Percentiles rank a stretch among this genome's conserved stretches.
Conservation (phyloP, 2,888 invertebrate species). For the Lysandra coridon region DNA sequence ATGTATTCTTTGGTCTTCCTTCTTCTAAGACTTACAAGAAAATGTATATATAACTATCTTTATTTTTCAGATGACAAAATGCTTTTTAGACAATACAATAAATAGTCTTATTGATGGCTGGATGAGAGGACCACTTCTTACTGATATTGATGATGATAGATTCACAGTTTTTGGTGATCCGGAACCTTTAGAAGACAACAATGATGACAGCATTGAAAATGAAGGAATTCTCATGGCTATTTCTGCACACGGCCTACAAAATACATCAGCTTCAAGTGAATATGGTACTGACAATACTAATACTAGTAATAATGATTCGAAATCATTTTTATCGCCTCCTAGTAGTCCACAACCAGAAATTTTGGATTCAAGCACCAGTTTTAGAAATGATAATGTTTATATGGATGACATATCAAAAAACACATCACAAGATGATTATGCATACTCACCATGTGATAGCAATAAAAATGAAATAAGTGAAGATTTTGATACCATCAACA, state of each 20-base stretch:
- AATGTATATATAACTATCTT: no score
- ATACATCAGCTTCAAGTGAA: conserved; percentile 54
- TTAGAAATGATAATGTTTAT: conserved; percentile 35
- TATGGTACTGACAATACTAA: conserved; percentile 39
- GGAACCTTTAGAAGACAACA: conserved; percentile 78
- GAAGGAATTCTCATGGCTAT: conserved; percentile 88
- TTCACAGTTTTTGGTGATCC: conserved; percentile 68
- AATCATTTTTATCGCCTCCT: conserved; percentile 47
- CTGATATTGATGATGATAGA: conserved; percentile 59
- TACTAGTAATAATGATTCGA: conserved; percentile 40
- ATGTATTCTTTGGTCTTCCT: neutral
- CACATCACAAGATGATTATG: conserved; percentile 45
- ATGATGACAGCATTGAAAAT: conserved; percentile 82
- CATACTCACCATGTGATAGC: conserved; percentile 51
- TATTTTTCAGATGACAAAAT: conserved; percentile 76
- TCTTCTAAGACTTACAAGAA: neutral
- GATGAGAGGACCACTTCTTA: conserved; percentile 71
- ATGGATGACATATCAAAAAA: neutral
- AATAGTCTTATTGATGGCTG: conserved; percentile 84
- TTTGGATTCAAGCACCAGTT: conserved; percentile 40
- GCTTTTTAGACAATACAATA: conserved; percentile 85
- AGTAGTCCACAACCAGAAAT: conserved; percentile 54
- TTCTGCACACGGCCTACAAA: conserved; percentile 84
- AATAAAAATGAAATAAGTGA: conserved; percentile 44
- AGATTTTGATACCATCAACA: conserved; percentile 24